Base-by-base conservation (phyloP, 2,113 vertebrate species). In the Aplodontia rufa region DNA sequence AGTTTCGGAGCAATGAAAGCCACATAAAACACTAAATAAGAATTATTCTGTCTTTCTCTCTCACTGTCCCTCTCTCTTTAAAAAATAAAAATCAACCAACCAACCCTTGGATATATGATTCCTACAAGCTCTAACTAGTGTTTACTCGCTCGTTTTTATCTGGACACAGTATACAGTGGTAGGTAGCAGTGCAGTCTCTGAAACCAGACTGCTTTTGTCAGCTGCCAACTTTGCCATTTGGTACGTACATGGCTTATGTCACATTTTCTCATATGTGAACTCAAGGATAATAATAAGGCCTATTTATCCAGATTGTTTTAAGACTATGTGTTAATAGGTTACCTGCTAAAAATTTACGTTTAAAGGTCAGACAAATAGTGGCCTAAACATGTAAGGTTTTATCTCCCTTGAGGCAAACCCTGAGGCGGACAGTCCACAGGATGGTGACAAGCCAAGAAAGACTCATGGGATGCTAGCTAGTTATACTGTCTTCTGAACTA, bases 261-360 rank as follows among this genome's bases (percentile, higher is more conserved):
- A 37, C 47, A 32, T 79, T 58, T 74, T 78, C 35, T 90, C 37
- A 72, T 78, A 17, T 68, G 37, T 84, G 62, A 86, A 49, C 82
- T 62, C 3, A 20, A 32, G 20, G 35, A 9, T 87, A 6, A 68
- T 64, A 80, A 49, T 35, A 86, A 66, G 55, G 12, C 11, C 19
- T 68, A 6, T 47, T 85, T 89, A n/a, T 11, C 75, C 24, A 55
- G 8, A 64, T 90, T 90, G 37, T 47, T 72, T 93, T 83, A 79
- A 79, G 28, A 78, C 66, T 78, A 8, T 83, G 30, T 87, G 42
- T 55, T 68, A 64, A 42, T 87, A 58, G 13, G 40, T 58, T 82
- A 60, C 51, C n/a, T 40, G 40, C 47, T 87, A 58, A 47, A 40
- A 87, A 68, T 68, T 91, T 49, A 13, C 90, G 58, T 55, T 89